Evolutionary conservation across 2,113 vertebrate genomes (phyloP), one percentile per base, ranked within the genome.

Genomic region (Willisornis vidua): DNA sequence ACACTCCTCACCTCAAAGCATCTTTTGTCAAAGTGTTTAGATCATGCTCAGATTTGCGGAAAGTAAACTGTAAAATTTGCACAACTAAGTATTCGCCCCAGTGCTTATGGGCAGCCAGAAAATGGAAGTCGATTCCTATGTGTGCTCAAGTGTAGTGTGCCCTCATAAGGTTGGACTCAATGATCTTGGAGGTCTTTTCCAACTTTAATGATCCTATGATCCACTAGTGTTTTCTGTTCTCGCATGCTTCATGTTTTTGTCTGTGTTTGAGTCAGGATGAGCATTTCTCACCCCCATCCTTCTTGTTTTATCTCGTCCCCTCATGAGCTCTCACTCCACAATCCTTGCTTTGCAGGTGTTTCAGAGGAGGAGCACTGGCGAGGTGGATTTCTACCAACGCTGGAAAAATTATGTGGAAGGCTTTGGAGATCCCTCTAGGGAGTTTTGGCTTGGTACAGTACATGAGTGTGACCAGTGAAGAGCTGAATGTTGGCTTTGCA

Each of bases 371-470:
- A 98, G 94, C 90, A 98, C 86, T 3, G 99, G 99, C 3, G 97
- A 98, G 83, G 39, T 99, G 94, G 98, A 99, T 96, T 99, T 99
- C 94, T 98, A 98, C 97, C 99, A 98, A 83, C 98, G 98, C 55
- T 99, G 99, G 99, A 98, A 97, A 95, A 98, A 98, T 80, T 99
- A 99, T 5, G 95, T 98, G 35, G 98, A 98, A 86, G 99, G 99
- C 67, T 99, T 99, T 95, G 99, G 99, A 84, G 98, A 99, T 89
- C 96, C 98, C 94, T 98, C 94, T 25, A 98, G 98, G 17, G 99
- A 99, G 93, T 99, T 99, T 85, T 99, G 99, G 98, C 97, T 99
- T 41, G 99, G 99, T 99, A 97, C 19, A 67, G 37, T 39, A 66
- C 87, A 63, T 68, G 23, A 25, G 23, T 78, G 66, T 82, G 35